Evolutionary conservation across 2,888 invertebrate species (phyloP).

Genomic region (Agonopterix arenella): DNA sequence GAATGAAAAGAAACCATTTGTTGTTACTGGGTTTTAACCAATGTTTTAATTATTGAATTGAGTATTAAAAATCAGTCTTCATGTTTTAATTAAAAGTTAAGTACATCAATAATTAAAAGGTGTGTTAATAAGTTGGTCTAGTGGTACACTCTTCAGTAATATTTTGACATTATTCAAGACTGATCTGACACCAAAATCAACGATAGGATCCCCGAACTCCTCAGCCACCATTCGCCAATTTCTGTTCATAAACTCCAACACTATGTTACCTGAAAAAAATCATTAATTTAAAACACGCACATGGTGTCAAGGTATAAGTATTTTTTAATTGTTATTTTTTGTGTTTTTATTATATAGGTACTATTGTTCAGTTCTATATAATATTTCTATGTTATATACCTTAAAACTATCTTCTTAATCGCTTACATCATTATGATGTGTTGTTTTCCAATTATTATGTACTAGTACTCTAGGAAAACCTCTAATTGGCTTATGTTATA

Average conservation of each 20-base stretch:
- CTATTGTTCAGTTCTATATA: too few species aligned
- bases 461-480: too few species aligned
- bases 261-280: slow-evolving; percentile 30
- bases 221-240: slow-evolving; percentile 50
- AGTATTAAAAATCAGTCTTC: background rate
- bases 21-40: background rate
- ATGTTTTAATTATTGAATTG: background rate
- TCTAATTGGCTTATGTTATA: too few species aligned
- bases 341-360: too few species aligned
- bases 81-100: background rate
- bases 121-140: slow-evolving; percentile 20
- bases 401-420: too few species aligned
- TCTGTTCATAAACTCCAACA: slow-evolving; percentile 46
- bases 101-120: slow-evolving; percentile 1
- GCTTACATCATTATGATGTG: too few species aligned
- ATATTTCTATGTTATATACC: too few species aligned
- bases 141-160: slow-evolving; percentile 32
- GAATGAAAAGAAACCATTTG: too few species aligned
- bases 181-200: slow-evolving; percentile 35
- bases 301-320: too few species aligned
- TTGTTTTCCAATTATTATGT: too few species aligned
- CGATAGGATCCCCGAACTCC: slow-evolving; percentile 49
- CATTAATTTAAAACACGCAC: too few species aligned
- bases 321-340: too few species aligned
- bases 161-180: slow-evolving; percentile 34